Percentiles rank a stretch among this genome's conserved stretches.
Evolutionary conservation across 1,140 invertebrate genomes (phyloP).

Genomic region (Ridgeia piscesae): DNA sequence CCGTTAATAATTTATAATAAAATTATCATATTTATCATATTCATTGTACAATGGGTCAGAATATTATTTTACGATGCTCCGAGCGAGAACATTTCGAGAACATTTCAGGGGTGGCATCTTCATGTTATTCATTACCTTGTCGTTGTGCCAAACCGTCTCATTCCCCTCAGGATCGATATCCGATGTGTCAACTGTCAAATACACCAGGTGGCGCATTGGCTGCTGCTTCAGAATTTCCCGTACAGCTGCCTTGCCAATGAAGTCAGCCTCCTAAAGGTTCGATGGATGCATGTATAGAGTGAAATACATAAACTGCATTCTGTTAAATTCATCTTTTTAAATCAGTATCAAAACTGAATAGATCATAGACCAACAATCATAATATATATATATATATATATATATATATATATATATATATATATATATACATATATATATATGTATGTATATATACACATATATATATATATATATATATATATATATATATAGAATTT

Average conservation of each 20-base stretch:
- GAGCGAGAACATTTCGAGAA: not conserved
- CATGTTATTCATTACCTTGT: constrained; percentile 28
- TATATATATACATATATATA: no score
- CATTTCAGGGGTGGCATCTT: not conserved
- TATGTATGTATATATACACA: no score
- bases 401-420: no score
- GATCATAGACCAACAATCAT: no score
- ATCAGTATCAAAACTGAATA: no score
- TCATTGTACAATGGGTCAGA: not conserved
- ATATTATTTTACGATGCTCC: not conserved
- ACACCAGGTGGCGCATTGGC: constrained; percentile 38
- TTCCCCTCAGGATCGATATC: constrained; percentile 52
- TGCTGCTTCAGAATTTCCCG: constrained; percentile 39
- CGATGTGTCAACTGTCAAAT: constrained; percentile 42
- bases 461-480: no score
- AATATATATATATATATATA: no score
- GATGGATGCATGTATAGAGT: not conserved
- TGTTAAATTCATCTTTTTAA: no score
- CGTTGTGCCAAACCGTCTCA: constrained; percentile 35
- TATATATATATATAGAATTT: no score
- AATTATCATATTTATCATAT: not conserved
- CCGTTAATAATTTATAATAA: not conserved
- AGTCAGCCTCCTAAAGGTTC: constrained; percentile 36
- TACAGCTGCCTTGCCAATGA: constrained; percentile 48
- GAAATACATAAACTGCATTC: not conserved